Conservation (phyloP, 1,140 invertebrate genomes). For the Drosophila bifasciata region DNA sequence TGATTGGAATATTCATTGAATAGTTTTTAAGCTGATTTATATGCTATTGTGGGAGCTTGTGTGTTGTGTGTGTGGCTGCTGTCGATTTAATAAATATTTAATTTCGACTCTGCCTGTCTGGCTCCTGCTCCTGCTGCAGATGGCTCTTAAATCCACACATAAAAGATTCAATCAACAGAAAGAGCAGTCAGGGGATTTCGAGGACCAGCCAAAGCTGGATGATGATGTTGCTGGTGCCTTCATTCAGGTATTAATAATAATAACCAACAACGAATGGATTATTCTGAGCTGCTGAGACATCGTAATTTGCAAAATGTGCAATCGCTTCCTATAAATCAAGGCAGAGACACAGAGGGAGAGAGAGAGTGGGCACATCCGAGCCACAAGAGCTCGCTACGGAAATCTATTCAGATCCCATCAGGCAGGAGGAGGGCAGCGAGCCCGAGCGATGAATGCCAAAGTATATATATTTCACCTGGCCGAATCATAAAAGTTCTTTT, state of each 20-base stretch:
- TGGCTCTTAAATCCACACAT: conserved; percentile 71
- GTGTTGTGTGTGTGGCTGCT: conserved; percentile 30
- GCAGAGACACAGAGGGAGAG: background rate
- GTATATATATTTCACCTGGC: conserved; percentile 73
- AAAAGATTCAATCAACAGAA: conserved; percentile 75
- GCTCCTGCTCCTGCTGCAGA: conserved; percentile 1
- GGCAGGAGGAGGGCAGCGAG: conserved; percentile 21
- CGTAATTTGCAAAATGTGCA: conserved; percentile 79
- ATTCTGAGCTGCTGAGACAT: conserved; percentile 61
- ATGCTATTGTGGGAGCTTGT: conserved; percentile 51
- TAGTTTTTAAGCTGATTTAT: conserved; percentile 83
- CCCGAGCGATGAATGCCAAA: background rate
- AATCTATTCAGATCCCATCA: conserved; percentile 66
- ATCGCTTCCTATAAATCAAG: conserved; percentile 79
- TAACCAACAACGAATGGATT: conserved; percentile 35
- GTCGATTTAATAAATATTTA: conserved; percentile 82
- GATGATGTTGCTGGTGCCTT: conserved; percentile 45
- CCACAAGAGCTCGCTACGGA: background rate
- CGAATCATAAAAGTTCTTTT: conserved; percentile 54
- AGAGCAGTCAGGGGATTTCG: background rate
- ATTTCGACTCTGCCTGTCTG: conserved; percentile 57
- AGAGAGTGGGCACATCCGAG: background rate
- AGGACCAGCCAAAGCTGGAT: conserved; percentile 8
- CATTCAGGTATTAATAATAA: conserved; percentile 66
- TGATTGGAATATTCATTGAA: conserved; percentile 83